Evolutionary conservation across 2,113 vertebrate species (phyloP), one percentile per base, ranked within the genome.

Genomic region (Nibea albiflora): DNA sequence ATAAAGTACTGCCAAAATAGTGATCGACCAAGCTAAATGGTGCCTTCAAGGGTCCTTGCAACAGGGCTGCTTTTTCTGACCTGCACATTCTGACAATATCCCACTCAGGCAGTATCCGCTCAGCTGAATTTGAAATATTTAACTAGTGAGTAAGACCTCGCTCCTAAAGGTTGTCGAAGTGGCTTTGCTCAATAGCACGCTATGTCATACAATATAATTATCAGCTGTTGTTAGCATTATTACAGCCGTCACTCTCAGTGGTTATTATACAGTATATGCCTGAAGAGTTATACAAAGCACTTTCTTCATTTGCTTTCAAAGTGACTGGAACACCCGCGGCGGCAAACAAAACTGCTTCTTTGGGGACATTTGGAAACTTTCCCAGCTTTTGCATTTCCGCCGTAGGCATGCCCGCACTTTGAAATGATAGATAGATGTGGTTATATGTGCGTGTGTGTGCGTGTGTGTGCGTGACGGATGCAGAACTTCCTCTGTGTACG

Each of bases 341-440:
- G 77, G 70, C 66, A 68, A 68, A 84, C 70, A 85, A 62, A 65
- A 73, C n/a, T 54, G 65, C 82, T 28, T 84, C 73, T 85, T 80
- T 79, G 15, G 60, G 66, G 76, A 80, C 81, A 56, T 84, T 64
- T 64, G 56, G 61, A 47, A 85, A 63, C 70, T 46, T 82, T 80
- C 60, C 49, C 76, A 69, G 75, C 39, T 12, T 61, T 68, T 50
- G 14, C 63, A 11, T 63, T 87, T 71, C 12, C 74, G 54, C 85
- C 42, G 31, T 28, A 3, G 44, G 62, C 79, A 26, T 70, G 52
- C 76, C 63, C 0, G 1, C 19, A 64, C 72, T 61, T 78, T 76
- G 70, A 68, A 76, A 70, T 63, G 58, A 63, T 54, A 17, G 22
- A 31, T 71, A 64, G 39, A 31, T 69, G 76, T 62, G 47, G 46